These are phyloP conservation scores for Polydrusus cervinus DNA, from an alignment of 2,888 invertebrate species.

Conservation along the genomic window DNA sequence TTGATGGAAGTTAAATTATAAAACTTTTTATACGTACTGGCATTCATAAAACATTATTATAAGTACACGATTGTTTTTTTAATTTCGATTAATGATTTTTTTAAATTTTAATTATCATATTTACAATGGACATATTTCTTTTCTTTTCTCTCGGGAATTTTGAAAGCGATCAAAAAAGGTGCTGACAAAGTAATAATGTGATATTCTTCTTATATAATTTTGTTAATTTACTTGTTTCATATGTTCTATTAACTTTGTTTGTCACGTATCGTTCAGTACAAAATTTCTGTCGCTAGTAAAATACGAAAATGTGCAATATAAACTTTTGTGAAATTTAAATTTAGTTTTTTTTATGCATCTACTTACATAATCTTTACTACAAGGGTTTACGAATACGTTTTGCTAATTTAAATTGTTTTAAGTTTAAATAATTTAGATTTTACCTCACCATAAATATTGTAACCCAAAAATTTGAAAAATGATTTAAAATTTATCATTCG, in stretches of 20 bases:
- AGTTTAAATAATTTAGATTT: slow-evolving; percentile 55
- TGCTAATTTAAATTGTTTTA: slow-evolving; percentile 55
- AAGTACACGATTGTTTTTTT: slow-evolving; percentile 40
- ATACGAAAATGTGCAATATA: slow-evolving; percentile 70
- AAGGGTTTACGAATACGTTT: slow-evolving; percentile 45
- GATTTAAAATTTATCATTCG: slow-evolving; percentile 49
- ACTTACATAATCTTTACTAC: slow-evolving; percentile 40
- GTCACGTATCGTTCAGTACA: slow-evolving; percentile 70
- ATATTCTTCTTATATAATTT: slow-evolving; percentile 69
- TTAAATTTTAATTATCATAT: slow-evolving; percentile 10
- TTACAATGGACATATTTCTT: not conserved
- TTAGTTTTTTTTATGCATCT: slow-evolving; percentile 48
- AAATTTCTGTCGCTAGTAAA: slow-evolving; percentile 68
- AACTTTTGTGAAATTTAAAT: slow-evolving; percentile 62
- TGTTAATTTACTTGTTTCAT: slow-evolving; percentile 68
- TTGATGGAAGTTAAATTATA: slow-evolving; percentile 61
- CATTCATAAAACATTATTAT: slow-evolving; percentile 44
- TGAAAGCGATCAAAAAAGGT: slow-evolving; percentile 62
- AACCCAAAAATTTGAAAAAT: slow-evolving; percentile 43
- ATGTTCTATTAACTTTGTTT: slow-evolving; percentile 55
- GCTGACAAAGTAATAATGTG: slow-evolving; percentile 70
- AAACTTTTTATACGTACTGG: slow-evolving; percentile 50
- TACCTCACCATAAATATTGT: slow-evolving; percentile 54
- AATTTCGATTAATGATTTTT: slow-evolving; percentile 27
- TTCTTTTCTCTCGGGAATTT: not conserved